Percentiles rank a stretch among this genome's conserved stretches.
Conservation (phyloP, 2,888 invertebrate genomes). For the Tetranychus truncatus region DNA sequence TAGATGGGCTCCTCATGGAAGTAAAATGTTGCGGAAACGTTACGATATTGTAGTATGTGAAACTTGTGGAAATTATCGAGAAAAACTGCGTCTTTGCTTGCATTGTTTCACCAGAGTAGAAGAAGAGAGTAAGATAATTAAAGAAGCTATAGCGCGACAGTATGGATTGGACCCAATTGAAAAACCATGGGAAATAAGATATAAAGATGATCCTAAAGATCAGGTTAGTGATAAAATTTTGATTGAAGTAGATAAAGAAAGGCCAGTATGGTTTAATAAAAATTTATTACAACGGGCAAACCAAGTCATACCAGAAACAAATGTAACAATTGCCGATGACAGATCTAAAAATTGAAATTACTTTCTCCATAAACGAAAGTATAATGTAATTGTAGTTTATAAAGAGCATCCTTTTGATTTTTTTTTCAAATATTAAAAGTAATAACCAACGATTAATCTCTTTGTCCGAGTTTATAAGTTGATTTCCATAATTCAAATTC, state of each 20-base stretch:
- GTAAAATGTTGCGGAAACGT: constrained; percentile 52
- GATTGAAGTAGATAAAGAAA: constrained; percentile 62
- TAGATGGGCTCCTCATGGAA: constrained; percentile 38
- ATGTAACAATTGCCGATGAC: neutral
- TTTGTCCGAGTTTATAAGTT: too few relatives aligned
- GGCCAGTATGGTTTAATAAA: constrained; percentile 71
- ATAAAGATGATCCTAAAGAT: constrained; percentile 52
- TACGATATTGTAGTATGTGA: constrained; percentile 54
- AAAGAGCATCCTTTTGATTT: too few relatives aligned
- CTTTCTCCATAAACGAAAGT: neutral
- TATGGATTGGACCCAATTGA: constrained; percentile 50
- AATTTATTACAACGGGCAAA: constrained; percentile 43
- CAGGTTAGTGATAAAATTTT: constrained; percentile 46
- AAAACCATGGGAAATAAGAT: constrained; percentile 64
- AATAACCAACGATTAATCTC: too few relatives aligned
- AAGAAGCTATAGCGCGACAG: constrained; percentile 50
- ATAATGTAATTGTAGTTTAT: neutral
- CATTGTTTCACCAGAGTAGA: constrained; percentile 66
- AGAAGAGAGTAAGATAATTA: constrained; percentile 59
- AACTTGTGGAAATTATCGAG: constrained; percentile 65
- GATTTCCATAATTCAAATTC: too few relatives aligned
- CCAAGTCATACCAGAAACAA: neutral
- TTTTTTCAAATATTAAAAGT: too few relatives aligned
- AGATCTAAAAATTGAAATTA: neutral
- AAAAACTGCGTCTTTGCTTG: constrained; percentile 58